phyloP scores from a whole-genome alignment of 2,888 invertebrate genomes.

The Acheta domesticus region DNA sequence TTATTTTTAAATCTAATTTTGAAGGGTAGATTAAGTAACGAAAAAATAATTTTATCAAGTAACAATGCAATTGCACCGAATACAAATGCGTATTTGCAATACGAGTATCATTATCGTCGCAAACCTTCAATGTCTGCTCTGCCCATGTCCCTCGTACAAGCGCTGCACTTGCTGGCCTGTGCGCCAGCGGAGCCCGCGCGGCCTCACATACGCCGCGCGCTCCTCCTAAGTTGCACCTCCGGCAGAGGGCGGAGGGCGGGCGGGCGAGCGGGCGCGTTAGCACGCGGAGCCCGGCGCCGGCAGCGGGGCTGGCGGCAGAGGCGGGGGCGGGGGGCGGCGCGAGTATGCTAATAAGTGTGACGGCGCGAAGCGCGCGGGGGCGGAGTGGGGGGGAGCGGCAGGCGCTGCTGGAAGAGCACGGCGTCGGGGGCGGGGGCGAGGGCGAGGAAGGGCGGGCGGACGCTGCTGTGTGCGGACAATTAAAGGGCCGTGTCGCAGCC shows the following conservation, averaged over 20 bases:
- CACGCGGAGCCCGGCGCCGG: not conserved
- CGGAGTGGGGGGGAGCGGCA: not conserved
- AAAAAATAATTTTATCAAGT: no score
- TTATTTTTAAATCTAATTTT: no score
- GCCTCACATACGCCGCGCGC: no score
- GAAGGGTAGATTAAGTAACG: no score
- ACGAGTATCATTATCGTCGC: no score
- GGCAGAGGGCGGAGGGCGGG: not conserved
- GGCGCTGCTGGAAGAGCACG: not conserved
- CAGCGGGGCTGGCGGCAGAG: not conserved
- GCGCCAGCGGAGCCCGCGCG: no score
- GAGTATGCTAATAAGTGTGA: slow-evolving; percentile 18
- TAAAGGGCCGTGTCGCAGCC: slow-evolving; percentile 18
- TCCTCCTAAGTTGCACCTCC: no score
- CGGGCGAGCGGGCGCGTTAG: not conserved
- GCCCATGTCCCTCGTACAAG: no score
- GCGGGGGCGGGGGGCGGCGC: not conserved
- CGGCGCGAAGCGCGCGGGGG: not conserved
- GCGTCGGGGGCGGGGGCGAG: not conserved
- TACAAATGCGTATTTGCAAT: no score
- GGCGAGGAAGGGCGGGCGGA: not conserved
- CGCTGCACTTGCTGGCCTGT: no score
- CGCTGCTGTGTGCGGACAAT: slow-evolving; percentile 18
- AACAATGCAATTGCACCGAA: no score
- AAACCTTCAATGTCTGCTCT: no score